phyloP scores from a whole-genome alignment of 2,797 vertebrate genomes.

The Mus spretus region DNA sequence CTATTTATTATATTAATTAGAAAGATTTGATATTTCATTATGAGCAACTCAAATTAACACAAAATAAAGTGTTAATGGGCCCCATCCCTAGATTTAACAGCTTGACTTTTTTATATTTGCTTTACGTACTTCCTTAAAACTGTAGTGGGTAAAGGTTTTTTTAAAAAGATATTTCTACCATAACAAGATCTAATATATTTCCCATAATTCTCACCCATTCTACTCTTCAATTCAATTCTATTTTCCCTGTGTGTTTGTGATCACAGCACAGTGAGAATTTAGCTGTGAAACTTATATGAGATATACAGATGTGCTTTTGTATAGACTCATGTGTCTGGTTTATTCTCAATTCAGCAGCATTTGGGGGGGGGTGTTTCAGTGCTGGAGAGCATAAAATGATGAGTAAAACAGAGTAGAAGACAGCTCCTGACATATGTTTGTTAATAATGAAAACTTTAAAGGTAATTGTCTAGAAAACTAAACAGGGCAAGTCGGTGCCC shows the following conservation, averaged over 20 bases:
- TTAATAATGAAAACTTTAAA: not conserved
- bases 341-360: not conserved
- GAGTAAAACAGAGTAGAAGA: not conserved
- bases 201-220: not conserved
- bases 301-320: not conserved
- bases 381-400: not conserved
- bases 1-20: not conserved
- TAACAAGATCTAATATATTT: not conserved
- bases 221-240: not conserved
- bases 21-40: slow-evolving; percentile 13
- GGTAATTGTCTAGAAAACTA: not conserved
- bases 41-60: not conserved
- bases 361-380: not conserved
- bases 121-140: not conserved
- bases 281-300: not conserved
- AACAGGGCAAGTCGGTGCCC: not conserved
- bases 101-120: not conserved
- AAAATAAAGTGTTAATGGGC: not conserved
- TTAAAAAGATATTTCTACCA: not conserved
- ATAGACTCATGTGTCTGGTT: not conserved
- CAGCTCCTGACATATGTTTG: not conserved
- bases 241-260: not conserved
- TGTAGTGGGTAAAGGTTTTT: not conserved
- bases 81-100: not conserved
- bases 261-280: not conserved